phyloP scores from a whole-genome alignment of 2,797 vertebrate species.

The Pitangus sulphuratus region DNA sequence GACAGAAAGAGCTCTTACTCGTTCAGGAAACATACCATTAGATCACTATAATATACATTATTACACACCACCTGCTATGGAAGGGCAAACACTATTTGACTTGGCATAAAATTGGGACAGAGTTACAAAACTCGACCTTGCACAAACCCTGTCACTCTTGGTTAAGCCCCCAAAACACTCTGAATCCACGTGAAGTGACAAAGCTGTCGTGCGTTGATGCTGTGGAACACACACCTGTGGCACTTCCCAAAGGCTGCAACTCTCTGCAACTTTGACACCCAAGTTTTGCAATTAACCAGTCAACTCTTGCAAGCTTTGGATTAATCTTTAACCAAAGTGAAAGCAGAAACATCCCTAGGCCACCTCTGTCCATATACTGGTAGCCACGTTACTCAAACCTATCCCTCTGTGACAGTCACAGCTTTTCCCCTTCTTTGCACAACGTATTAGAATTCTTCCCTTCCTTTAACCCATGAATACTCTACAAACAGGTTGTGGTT shows the following conservation, averaged over 20 bases:
- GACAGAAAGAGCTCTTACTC: neutral
- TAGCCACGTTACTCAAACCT: neutral
- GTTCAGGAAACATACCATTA: neutral
- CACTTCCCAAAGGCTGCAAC: neutral
- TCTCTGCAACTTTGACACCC: neutral
- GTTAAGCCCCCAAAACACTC: neutral
- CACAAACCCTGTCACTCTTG: neutral
- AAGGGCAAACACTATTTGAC: neutral
- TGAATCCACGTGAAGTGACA: neutral
- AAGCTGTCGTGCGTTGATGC: fast-evolving
- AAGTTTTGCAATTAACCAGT: neutral
- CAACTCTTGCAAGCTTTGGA: neutral
- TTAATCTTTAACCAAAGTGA: neutral
- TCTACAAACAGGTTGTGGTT: neutral
- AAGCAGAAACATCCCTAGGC: neutral
- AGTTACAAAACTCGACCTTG: neutral
- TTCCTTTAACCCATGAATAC: neutral
- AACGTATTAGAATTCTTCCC: neutral
- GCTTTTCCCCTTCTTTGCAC: neutral
- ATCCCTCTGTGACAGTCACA: neutral
- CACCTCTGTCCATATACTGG: neutral
- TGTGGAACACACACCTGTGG: neutral
- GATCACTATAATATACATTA: neutral
- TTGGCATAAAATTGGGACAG: neutral
- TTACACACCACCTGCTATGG: neutral